These are phyloP conservation scores for Atractosteus spatula DNA, from an alignment of 2,113 vertebrate species.

Conservation along the genomic window DNA sequence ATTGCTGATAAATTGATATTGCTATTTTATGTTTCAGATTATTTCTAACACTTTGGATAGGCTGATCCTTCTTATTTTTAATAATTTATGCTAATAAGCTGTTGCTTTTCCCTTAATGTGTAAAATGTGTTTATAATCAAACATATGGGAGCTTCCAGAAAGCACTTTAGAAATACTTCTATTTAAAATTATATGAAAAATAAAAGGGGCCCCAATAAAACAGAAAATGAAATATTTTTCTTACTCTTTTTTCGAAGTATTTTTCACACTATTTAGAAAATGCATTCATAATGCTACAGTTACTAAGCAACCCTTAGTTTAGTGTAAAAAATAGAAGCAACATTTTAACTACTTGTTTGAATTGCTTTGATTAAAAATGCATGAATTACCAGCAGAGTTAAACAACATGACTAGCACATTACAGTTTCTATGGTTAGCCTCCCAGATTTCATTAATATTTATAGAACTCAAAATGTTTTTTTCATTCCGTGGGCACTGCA, in stretches of 20 bases:
- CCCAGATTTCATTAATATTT: slow-evolving; percentile 18
- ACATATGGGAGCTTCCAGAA: too few species aligned
- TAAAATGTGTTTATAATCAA: too few species aligned
- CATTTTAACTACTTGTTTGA: not conserved
- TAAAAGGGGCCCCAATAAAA: too few species aligned
- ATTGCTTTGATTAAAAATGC: slow-evolving; percentile 24
- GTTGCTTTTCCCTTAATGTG: not conserved
- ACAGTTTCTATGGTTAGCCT: slow-evolving; percentile 19
- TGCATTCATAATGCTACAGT: too few species aligned
- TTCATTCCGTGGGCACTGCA: not conserved
- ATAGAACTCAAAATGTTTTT: not conserved
- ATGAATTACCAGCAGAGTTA: slow-evolving; percentile 21
- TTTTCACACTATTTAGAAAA: too few species aligned
- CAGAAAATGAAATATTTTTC: too few species aligned
- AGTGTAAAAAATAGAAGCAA: not conserved
- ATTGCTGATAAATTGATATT: slow-evolving; percentile 6
- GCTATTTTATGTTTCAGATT: slow-evolving; percentile 10
- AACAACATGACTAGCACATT: slow-evolving; percentile 12
- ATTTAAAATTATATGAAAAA: too few species aligned
- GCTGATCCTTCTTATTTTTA: not conserved
- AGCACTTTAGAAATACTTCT: too few species aligned
- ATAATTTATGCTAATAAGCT: slow-evolving; percentile 5
- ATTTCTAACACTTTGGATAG: not conserved
- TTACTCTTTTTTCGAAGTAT: too few species aligned
- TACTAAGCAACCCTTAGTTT: too few species aligned